These are phyloP conservation scores for Peribatodes rhomboidaria DNA, from an alignment of 2,888 invertebrate genomes.

Conservation along the genomic window DNA sequence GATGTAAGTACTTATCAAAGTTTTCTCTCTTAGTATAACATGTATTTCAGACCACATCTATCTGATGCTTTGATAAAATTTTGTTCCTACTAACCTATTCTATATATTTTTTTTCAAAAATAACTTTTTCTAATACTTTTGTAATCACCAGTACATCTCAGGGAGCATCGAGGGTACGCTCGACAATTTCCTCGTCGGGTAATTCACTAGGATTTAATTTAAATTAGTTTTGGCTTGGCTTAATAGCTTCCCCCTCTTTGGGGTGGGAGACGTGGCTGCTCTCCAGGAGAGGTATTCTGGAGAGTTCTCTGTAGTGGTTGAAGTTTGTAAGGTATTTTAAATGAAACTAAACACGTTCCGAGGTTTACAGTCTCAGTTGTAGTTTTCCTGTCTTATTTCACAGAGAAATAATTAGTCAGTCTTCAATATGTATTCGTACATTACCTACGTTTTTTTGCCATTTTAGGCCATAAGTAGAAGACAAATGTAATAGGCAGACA, in stretches of 20 bases:
- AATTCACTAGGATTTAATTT: slow-evolving; percentile 92
- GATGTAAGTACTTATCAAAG: too few species aligned
- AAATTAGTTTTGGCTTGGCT: slow-evolving; percentile 95
- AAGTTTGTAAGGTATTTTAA: background rate
- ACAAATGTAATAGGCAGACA: too few species aligned
- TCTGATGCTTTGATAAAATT: too few species aligned
- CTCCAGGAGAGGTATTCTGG: slow-evolving; percentile 73
- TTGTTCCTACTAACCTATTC: too few species aligned
- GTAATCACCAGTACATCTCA: slow-evolving; percentile 64
- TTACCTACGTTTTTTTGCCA: too few species aligned
- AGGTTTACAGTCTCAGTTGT: background rate
- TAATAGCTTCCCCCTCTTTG: slow-evolving; percentile 90
- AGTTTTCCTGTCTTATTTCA: background rate
- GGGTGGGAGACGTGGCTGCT: slow-evolving; percentile 73
- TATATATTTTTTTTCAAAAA: slow-evolving; percentile 22
- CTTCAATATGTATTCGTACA: too few species aligned
- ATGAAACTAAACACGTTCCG: background rate
- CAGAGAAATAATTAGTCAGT: too few species aligned
- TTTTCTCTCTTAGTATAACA: too few species aligned
- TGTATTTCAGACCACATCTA: too few species aligned
- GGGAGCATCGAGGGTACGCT: slow-evolving; percentile 83
- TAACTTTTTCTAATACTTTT: slow-evolving; percentile 50
- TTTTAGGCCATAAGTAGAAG: too few species aligned
- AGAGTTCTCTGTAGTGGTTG: slow-evolving; percentile 20
- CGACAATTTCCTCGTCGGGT: slow-evolving; percentile 88